phyloP scores from a whole-genome alignment of 1,140 invertebrate genomes.

The Drosophila persimilis region DNA sequence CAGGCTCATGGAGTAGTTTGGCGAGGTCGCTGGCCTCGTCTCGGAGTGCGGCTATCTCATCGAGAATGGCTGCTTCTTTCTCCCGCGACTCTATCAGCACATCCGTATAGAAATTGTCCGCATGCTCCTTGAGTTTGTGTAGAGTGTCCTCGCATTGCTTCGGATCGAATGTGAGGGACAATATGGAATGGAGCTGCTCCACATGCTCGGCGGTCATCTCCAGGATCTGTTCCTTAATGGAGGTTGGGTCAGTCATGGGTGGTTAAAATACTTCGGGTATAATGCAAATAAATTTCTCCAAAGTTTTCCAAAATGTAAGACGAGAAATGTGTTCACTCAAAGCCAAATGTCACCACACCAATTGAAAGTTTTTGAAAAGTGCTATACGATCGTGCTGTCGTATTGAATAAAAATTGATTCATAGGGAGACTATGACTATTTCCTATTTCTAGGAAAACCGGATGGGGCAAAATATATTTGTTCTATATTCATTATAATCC shows the following conservation, averaged over 20 bases:
- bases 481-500: too few species aligned
- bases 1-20: conserved; percentile 45
- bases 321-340: too few species aligned
- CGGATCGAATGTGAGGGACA: conserved; percentile 56
- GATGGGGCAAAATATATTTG: neutral
- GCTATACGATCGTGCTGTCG: too few species aligned
- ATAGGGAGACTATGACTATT: too few species aligned
- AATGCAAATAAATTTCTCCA: too few species aligned
- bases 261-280: too few species aligned
- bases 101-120: conserved; percentile 48
- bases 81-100: conserved; percentile 54
- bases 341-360: too few species aligned
- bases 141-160: conserved; percentile 53
- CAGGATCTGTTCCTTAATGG: conserved; percentile 36
- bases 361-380: too few species aligned
- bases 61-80: conserved; percentile 38
- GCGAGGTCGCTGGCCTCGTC: conserved; percentile 47
- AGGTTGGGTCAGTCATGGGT: neutral
- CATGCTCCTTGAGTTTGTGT: conserved; percentile 49
- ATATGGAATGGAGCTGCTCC: conserved; percentile 48
- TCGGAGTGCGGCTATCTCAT: conserved; percentile 39
- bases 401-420: too few species aligned
- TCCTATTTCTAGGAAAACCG: too few species aligned
- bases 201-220: conserved; percentile 48
- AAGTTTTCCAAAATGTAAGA: too few species aligned